Percentiles rank a stretch among this genome's conserved stretches.
Evolutionary conservation across 2,888 invertebrate species (phyloP).

Genomic region (Chrysomela aeneicollis): DNA sequence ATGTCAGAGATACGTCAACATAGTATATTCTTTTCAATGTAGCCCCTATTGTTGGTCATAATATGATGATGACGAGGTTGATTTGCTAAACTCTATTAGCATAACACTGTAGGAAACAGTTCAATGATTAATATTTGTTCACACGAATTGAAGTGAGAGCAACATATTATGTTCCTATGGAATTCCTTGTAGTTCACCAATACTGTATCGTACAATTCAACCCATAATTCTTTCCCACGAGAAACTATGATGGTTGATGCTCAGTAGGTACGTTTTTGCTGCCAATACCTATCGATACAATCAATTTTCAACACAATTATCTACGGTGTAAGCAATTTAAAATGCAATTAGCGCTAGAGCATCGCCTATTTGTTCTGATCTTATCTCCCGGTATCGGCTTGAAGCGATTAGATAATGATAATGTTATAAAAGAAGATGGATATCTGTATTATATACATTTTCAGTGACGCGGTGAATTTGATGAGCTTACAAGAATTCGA

Average conservation of each 20-base stretch:
- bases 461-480: not conserved
- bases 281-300: not conserved
- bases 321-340: not conserved
- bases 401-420: not conserved
- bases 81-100: not conserved
- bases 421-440: not conserved
- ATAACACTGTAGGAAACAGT: too few relatives aligned
- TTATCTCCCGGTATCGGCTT: not conserved
- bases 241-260: not conserved
- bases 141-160: too few relatives aligned
- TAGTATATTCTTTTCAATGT: too few relatives aligned
- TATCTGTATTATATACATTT: not conserved
- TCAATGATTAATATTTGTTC: too few relatives aligned
- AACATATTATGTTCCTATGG: too few relatives aligned
- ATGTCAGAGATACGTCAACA: not conserved
- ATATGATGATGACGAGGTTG: not conserved
- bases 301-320: slow-evolving; percentile 1
- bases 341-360: not conserved
- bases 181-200: too few relatives aligned
- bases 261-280: not conserved
- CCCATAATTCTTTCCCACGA: not conserved
- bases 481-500: not conserved
- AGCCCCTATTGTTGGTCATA: too few relatives aligned
- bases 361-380: not conserved
- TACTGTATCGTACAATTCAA: too few relatives aligned